Evolutionary conservation across 2,888 invertebrate species (phyloP).

Genomic region (Euzophera pinguis): DNA sequence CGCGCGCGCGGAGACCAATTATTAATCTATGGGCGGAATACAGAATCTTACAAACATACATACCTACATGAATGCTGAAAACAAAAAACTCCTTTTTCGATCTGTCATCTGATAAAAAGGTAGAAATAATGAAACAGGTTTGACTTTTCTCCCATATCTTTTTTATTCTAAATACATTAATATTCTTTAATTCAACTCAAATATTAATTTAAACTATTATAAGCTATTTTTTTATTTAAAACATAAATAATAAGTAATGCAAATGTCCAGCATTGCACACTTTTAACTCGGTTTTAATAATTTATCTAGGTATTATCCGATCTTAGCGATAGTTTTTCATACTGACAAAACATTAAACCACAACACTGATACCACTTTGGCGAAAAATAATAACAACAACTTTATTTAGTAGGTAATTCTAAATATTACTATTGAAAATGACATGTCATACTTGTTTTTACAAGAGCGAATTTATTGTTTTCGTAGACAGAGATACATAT

Average conservation of each 20-base stretch:
- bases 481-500: neutral
- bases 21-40: too few species aligned
- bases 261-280: slow-evolving; percentile 79
- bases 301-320: slow-evolving; percentile 72
- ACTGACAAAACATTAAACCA: slow-evolving; percentile 63
- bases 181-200: slow-evolving; percentile 79
- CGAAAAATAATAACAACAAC: slow-evolving; percentile 35
- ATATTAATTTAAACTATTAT: slow-evolving; percentile 79
- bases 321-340: slow-evolving; percentile 71
- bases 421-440: slow-evolving; percentile 37
- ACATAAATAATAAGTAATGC: slow-evolving; percentile 78
- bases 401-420: slow-evolving; percentile 33
- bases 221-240: slow-evolving; percentile 74
- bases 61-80: too few species aligned
- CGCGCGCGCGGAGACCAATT: too few species aligned
- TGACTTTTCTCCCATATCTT: slow-evolving; percentile 73
- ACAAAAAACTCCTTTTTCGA: too few species aligned
- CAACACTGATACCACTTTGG: slow-evolving; percentile 60
- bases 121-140: slow-evolving; percentile 32
- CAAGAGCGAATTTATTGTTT: neutral
- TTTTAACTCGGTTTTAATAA: slow-evolving; percentile 71
- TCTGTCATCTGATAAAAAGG: too few species aligned
- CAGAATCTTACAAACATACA: too few species aligned
- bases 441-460: slow-evolving; percentile 20
- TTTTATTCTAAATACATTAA: slow-evolving; percentile 80